Conservation (phyloP, 2,113 vertebrate genomes). For the Pomatorhinus ruficollis region DNA sequence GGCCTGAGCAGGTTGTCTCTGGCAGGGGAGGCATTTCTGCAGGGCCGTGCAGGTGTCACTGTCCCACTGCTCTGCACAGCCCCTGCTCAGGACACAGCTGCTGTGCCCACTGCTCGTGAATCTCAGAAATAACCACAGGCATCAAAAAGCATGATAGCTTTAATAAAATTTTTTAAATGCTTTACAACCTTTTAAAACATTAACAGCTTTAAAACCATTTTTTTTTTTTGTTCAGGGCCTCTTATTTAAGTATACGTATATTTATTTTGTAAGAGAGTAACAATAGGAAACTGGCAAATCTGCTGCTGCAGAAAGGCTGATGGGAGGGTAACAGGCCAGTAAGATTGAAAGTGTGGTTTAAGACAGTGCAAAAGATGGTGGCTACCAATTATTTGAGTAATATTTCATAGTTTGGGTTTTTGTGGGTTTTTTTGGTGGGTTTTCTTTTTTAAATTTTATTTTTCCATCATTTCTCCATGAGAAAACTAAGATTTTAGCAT, state of each 20-base stretch:
- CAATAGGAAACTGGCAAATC: background rate
- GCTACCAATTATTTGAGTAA: background rate
- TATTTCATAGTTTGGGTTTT: background rate
- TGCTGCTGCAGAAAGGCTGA: background rate
- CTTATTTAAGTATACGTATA: background rate
- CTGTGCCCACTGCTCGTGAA: background rate
- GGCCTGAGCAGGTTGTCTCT: background rate
- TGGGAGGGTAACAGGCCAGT: background rate
- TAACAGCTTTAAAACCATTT: background rate
- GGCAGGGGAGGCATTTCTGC: background rate
- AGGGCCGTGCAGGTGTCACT: fast-evolving
- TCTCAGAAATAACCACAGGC: background rate
- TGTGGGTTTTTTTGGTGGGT: background rate
- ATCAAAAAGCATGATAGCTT: background rate
- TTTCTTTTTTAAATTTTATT: background rate
- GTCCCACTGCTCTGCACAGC: background rate
- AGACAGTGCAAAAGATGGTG: background rate
- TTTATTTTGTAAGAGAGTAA: background rate
- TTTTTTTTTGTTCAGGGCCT: background rate
- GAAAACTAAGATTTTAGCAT: background rate
- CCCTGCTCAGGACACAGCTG: background rate
- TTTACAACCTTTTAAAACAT: background rate
- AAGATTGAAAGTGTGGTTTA: background rate
- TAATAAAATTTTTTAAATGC: background rate
- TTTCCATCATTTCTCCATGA: background rate